phyloP scores from a whole-genome alignment of 2,113 vertebrate genomes.

The Octodon degus region DNA sequence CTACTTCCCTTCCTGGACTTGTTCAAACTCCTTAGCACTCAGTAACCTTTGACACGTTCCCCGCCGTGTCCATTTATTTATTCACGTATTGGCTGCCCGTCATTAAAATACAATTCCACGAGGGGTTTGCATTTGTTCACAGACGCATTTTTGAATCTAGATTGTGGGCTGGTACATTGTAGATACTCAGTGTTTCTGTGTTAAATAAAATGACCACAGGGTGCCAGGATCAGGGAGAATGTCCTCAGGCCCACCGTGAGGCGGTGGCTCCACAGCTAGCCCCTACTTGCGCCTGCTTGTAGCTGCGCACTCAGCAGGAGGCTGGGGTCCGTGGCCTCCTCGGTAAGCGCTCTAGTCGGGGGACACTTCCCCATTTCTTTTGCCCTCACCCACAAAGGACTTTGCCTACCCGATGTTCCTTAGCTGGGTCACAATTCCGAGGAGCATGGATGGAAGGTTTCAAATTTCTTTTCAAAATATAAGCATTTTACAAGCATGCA shows the following conservation, averaged over 20 bases:
- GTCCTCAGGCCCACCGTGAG: neutral
- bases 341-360: neutral
- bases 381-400: slow-evolving; percentile 51
- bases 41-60: neutral
- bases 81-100: neutral
- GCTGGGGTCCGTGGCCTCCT: slow-evolving; percentile 41
- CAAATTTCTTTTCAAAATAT: slow-evolving; percentile 74
- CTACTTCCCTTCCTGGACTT: neutral
- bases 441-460: slow-evolving; percentile 66
- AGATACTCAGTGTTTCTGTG: neutral
- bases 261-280: neutral
- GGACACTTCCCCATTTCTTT: slow-evolving; percentile 11
- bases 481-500: slow-evolving; percentile 66
- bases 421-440: slow-evolving; percentile 46
- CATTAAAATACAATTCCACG: neutral
- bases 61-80: neutral
- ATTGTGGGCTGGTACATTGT: neutral
- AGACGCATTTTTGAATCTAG: neutral
- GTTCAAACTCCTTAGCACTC: neutral
- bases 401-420: slow-evolving; percentile 68
- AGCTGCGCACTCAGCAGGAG: neutral
- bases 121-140: neutral
- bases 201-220: neutral
- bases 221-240: neutral
- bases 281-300: neutral